These are phyloP conservation scores for Drosophila chauvacae DNA, from an alignment of 1,140 invertebrate species.

Conservation along the genomic window DNA sequence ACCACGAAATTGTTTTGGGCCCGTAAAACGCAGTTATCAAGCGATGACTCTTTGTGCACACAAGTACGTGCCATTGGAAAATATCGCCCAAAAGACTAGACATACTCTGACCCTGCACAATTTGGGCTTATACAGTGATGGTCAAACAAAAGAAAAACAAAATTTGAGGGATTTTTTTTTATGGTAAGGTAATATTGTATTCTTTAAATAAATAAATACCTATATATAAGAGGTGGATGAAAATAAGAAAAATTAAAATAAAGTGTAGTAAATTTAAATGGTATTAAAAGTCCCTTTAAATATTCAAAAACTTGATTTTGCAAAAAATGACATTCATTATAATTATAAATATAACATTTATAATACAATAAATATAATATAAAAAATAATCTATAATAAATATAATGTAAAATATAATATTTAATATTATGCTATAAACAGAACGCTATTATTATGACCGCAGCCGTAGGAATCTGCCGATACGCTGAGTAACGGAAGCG, in stretches of 20 bases:
- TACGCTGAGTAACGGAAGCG: neutral
- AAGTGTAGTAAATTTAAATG: too few species aligned
- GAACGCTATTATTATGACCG: neutral
- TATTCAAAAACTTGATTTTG: too few species aligned
- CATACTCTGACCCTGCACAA: constrained; percentile 18
- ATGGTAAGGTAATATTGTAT: too few species aligned
- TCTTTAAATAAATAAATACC: too few species aligned
- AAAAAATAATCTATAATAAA: neutral
- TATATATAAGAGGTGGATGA: too few species aligned
- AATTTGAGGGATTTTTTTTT: too few species aligned
- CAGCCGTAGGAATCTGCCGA: neutral
- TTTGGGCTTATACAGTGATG: constrained; percentile 1
- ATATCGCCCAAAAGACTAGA: constrained; percentile 5
- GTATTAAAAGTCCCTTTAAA: too few species aligned
- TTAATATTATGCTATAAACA: neutral
- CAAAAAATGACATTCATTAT: too few species aligned
- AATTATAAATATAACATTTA: too few species aligned
- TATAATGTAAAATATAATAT: neutral
- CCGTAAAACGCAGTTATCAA: constrained; percentile 19
- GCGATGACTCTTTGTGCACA: constrained; percentile 17
- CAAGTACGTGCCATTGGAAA: constrained; percentile 11
- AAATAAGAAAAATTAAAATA: too few species aligned
- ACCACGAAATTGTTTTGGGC: neutral
- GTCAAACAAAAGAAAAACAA: neutral
- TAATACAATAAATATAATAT: neutral